These are phyloP conservation scores for Drosophila micromelanica DNA, from an alignment of 1,140 invertebrate species.

Conservation along the genomic window DNA sequence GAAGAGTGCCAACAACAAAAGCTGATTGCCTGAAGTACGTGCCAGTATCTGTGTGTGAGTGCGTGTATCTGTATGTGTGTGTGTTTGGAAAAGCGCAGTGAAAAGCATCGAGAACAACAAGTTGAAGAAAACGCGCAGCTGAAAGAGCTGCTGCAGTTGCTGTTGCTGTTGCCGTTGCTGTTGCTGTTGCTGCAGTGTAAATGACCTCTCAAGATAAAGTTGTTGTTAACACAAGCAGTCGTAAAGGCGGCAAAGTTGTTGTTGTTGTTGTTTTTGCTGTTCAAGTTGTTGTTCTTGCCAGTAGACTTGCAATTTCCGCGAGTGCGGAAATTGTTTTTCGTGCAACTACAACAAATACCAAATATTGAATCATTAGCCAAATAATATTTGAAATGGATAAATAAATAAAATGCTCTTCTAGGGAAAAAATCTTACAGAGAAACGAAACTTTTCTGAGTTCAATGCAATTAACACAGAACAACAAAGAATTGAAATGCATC, in stretches of 20 bases:
- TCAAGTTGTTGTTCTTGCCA: constrained; percentile 13
- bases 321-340: constrained; percentile 62
- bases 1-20: constrained; percentile 45
- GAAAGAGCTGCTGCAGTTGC: constrained; percentile 30
- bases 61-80: constrained; percentile 11
- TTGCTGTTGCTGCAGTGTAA: constrained; percentile 60
- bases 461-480: too few species aligned
- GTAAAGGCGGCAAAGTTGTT: constrained; percentile 15
- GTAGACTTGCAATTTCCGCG: constrained; percentile 65
- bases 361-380: constrained; percentile 9
- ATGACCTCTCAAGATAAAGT: constrained; percentile 80
- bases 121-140: constrained; percentile 52
- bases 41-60: constrained; percentile 28
- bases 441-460: too few species aligned
- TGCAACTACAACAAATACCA: background rate
- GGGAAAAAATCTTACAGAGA: background rate
- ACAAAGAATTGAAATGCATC: too few species aligned
- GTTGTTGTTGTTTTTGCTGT: constrained; percentile 27
- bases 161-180: constrained; percentile 23
- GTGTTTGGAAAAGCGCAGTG: constrained; percentile 48
- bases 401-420: background rate
- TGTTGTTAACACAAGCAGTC: constrained; percentile 64
- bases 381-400: background rate
- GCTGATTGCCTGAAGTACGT: constrained; percentile 55
- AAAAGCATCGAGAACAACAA: constrained; percentile 70